Evolutionary conservation across 1,140 invertebrate species (phyloP), one percentile per base, ranked within the genome.

Genomic region (Liolophura sinensis): DNA sequence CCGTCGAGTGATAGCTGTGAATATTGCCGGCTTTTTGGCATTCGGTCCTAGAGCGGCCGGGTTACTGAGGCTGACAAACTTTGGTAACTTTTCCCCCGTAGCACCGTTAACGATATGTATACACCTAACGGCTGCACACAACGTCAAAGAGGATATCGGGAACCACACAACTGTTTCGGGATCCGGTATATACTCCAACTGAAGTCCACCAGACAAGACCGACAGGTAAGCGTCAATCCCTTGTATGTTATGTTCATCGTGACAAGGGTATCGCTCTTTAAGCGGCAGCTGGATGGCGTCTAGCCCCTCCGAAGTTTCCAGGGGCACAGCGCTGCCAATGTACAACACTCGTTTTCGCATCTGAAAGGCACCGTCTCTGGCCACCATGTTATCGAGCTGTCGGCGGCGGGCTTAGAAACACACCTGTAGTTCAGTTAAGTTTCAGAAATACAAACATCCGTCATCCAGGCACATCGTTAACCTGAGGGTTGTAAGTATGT

Each of bases 171-270:
- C 92, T 81, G 95, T 92, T 62, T 93, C 91, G 76, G 95, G 92
- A 82, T 98, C 97, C 81, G 97, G 95, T 1, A 98, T 92, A 83
- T 99, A 99, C 84, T 99, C 95, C 65, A 99, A 81, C 20, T 98
- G 86, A 57, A 99, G 90, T 56, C 97, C 96, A 80, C 97, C 98
- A 62, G 93, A 95, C 93, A 96, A 97, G 27, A 99, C 95, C 73
- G 93, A 96, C 31, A 99, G 87, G 94, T 71, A 74, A 46, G 75
- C 73, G 69, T 78, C 75, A n/a, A 81, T 77, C 18, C 82, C 81
- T 54, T 79, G 56, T 9, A 84, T 67, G 16, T 71, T 65, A 7
- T 65, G 46, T 14, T 74, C 71, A 46, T 77, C 71, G 4, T 78
- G 72, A 1, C 73, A 70, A 0, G 76, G 75, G 81, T 99, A 99